phyloP scores from a whole-genome alignment of 2,888 invertebrate genomes.

The Cheilosia grossa region DNA sequence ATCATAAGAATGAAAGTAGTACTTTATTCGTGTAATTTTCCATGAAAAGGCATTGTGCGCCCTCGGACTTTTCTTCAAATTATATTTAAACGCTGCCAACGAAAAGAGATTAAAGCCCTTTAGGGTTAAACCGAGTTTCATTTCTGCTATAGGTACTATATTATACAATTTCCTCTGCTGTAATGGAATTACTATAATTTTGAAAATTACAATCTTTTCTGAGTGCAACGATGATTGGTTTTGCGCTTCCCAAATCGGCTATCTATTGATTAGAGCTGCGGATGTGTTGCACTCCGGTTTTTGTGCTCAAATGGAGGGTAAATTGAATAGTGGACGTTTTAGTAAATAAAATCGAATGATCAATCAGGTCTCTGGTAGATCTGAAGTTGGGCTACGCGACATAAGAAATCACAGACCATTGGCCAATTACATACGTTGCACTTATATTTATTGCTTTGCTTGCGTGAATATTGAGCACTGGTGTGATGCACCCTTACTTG shows the following conservation, averaged over 20 bases:
- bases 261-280: conserved; percentile 56
- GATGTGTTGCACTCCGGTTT: not conserved
- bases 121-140: conserved; percentile 49
- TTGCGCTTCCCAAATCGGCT: not conserved
- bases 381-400: not conserved
- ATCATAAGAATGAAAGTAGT: conserved; percentile 66
- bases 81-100: conserved; percentile 60
- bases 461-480: conserved; percentile 21
- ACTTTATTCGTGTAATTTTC: conserved; percentile 67
- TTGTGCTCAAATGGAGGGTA: not conserved
- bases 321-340: conserved; percentile 49
- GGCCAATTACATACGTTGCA: conserved; percentile 40
- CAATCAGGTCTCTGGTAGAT: not conserved
- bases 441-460: conserved; percentile 57
- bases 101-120: conserved; percentile 43
- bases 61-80: conserved; percentile 48
- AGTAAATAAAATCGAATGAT: conserved; percentile 55
- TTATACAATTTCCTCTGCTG: conserved; percentile 33
- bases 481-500: conserved; percentile 30
- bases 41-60: conserved; percentile 31
- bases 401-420: conserved; percentile 19
- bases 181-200: conserved; percentile 74
- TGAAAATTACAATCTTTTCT: conserved; percentile 56
- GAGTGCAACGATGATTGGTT: conserved; percentile 15
- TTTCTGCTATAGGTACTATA: conserved; percentile 8